Conservation (phyloP, 64 coral and sea anemone genomes). For the Trachythela sp. region DNA sequence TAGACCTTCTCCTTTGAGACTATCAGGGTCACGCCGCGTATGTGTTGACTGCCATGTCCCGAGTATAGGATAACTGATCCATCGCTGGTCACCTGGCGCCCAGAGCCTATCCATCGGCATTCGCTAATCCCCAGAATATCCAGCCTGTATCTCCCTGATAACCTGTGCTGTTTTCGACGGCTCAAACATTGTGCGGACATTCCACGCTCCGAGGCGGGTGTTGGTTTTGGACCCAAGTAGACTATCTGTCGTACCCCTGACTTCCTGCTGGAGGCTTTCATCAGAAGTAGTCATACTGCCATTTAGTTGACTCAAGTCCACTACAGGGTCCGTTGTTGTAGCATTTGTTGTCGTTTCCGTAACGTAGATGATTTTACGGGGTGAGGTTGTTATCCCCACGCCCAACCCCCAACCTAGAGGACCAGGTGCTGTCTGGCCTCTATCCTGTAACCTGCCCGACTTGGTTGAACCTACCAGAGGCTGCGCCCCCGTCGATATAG, state of each 20-base stretch:
- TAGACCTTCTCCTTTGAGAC: not conserved
- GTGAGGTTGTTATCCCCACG: not conserved
- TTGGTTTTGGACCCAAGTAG: conserved; percentile 45
- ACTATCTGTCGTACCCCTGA: conserved; percentile 30
- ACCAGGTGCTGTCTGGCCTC: conserved; percentile 12
- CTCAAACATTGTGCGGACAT: conserved; percentile 45
- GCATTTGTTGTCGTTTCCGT: conserved; percentile 28
- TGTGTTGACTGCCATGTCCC: not conserved
- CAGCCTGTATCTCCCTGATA: not conserved
- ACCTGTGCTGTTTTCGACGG: conserved; percentile 12
- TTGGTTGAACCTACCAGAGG: conserved; percentile 23
- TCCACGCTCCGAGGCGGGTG: conserved; percentile 49
- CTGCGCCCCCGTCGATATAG: conserved; percentile 21
- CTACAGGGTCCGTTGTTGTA: conserved; percentile 2
- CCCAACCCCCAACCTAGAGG: conserved; percentile 41
- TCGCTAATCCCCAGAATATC: not conserved
- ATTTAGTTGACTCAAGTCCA: not conserved
- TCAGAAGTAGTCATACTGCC: conserved; percentile 28
- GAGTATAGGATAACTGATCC: not conserved
- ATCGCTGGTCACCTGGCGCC: not conserved
- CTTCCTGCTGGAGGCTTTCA: conserved; percentile 25
- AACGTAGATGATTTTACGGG: conserved; percentile 19
- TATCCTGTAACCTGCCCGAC: not conserved
- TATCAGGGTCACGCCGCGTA: not conserved
- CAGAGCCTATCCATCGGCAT: not conserved